These are phyloP conservation scores for Pinctada fucata DNA, from an alignment of 2,888 invertebrate species.

Conservation along the genomic window DNA sequence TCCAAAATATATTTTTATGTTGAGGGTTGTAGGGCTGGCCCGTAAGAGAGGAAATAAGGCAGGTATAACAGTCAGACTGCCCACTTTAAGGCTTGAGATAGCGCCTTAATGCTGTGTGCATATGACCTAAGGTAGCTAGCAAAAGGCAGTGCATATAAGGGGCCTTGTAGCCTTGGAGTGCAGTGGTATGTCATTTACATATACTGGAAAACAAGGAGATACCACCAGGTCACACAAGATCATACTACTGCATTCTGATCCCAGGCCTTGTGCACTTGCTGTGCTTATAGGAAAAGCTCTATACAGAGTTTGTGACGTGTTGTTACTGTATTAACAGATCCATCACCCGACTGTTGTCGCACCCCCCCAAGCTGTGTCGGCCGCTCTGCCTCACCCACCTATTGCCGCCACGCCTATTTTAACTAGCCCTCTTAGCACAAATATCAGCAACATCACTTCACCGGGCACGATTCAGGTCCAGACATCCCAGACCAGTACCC, in stretches of 20 bases:
- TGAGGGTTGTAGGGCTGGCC: too few species aligned
- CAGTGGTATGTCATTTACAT: too few species aligned
- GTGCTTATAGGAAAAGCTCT: conserved; percentile 2
- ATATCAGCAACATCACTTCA: conserved; percentile 48
- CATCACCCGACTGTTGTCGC: conserved; percentile 66
- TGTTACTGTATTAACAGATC: conserved; percentile 46
- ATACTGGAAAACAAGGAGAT: too few species aligned
- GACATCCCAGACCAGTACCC: conserved; percentile 18
- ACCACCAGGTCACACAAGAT: too few species aligned
- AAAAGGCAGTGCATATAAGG: too few species aligned
- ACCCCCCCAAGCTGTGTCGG: conserved; percentile 57
- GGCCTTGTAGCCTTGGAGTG: too few species aligned
- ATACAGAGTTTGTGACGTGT: conserved; percentile 20
- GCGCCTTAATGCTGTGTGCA: too few species aligned
- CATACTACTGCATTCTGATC: neutral
- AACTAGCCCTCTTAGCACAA: conserved; percentile 86
- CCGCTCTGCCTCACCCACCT: conserved; percentile 65
- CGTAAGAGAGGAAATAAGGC: neutral
- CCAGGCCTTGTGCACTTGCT: neutral
- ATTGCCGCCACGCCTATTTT: conserved; percentile 91
- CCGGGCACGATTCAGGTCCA: conserved; percentile 28
- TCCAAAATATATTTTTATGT: too few species aligned
- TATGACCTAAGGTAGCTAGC: too few species aligned
- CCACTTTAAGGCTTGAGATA: too few species aligned
- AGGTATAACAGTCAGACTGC: neutral